Conservation (phyloP, 2,888 invertebrate species). For the Agriopis marginaria region DNA sequence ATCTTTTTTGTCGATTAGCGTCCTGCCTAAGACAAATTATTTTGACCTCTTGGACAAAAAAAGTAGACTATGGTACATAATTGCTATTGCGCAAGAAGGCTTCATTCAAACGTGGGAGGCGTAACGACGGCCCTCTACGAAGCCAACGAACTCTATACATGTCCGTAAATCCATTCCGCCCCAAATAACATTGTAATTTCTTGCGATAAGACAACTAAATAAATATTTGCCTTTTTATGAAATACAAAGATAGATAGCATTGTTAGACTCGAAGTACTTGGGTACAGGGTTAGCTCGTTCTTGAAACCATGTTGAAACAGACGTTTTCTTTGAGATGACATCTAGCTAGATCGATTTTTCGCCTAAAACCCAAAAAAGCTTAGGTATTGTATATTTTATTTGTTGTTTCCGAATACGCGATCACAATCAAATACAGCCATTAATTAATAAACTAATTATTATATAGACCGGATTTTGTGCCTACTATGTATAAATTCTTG, state of each 20-base stretch:
- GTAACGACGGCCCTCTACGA: constrained; percentile 9
- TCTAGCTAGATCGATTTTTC: background rate
- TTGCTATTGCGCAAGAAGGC: constrained; percentile 23
- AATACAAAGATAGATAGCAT: constrained; percentile 30
- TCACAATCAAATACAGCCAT: too few relatives aligned
- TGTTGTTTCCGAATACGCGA: too few relatives aligned
- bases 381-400: background rate
- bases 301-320: too few relatives aligned
- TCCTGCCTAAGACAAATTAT: background rate
- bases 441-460: too few relatives aligned
- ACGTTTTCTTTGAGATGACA: too few relatives aligned
- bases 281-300: too few relatives aligned
- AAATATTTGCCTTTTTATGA: constrained; percentile 25
- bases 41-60: constrained; percentile 2
- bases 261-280: constrained; percentile 18
- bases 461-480: too few relatives aligned
- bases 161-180: constrained; percentile 12
- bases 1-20: too few relatives aligned
- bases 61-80: constrained; percentile 7
- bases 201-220: constrained; percentile 22
- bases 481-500: too few relatives aligned
- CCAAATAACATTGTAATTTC: constrained; percentile 21
- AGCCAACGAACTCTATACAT: constrained; percentile 24
- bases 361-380: background rate
- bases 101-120: constrained; percentile 26